phyloP scores from a whole-genome alignment of 2,113 vertebrate species.

The Tricholaema leucomelas region DNA sequence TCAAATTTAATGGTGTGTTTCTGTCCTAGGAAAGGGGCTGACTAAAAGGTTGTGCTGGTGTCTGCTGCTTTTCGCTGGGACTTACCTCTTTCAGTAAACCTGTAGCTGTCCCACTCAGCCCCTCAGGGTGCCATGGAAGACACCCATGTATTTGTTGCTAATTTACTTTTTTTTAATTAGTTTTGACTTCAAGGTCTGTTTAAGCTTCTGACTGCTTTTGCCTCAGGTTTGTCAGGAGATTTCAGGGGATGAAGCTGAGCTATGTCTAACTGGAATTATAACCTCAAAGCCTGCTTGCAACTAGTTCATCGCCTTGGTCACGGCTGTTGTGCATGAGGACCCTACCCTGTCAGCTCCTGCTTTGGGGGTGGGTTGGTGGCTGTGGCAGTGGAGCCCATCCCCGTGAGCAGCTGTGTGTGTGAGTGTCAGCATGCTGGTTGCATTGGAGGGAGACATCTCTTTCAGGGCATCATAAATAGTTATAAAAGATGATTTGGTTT shows the following conservation, averaged over 20 bases:
- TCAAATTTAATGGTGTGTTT: background rate
- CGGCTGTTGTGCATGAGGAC: background rate
- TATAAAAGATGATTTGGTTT: background rate
- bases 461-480: background rate
- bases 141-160: background rate
- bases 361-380: background rate
- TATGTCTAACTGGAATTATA: background rate
- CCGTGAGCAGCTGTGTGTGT: background rate
- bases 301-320: rapidly evolving
- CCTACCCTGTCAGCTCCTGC: background rate
- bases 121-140: background rate
- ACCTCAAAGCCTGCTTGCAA: background rate
- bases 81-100: background rate
- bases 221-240: background rate
- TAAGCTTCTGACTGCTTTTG: slow-evolving; percentile 2
- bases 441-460: background rate
- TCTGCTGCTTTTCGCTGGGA: background rate
- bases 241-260: slow-evolving; percentile 24
- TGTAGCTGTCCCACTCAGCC: background rate
- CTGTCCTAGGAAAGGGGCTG: background rate
- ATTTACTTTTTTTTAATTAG: background rate
- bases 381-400: background rate
- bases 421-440: background rate
- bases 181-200: background rate
- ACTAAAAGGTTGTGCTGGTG: background rate